Percentiles rank a stretch among this genome's conserved stretches.
Evolutionary conservation across 2,797 vertebrate genomes (phyloP).

Genomic region (Notolepis coatsorum): DNA sequence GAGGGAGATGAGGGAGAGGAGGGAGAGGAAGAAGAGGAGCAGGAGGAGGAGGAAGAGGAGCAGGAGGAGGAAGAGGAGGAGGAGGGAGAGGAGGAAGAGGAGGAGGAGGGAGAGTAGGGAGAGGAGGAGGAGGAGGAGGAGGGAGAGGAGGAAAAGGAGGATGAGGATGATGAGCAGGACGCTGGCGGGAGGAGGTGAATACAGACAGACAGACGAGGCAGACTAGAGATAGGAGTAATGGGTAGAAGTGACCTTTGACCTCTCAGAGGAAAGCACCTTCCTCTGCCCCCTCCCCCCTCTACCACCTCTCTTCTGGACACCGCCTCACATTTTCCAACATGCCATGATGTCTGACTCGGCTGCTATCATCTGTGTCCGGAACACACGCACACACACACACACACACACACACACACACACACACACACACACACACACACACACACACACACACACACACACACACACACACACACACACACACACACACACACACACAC

Average conservation of each 20-base stretch:
- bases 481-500: neutral
- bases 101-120: no score
- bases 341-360: slow-evolving; percentile 43
- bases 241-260: slow-evolving; percentile 70
- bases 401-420: neutral
- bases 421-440: neutral
- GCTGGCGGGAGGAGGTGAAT: no score
- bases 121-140: no score
- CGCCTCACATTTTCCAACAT: slow-evolving; percentile 71
- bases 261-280: slow-evolving; percentile 66
- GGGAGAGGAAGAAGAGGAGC: no score
- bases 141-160: no score
- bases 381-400: slow-evolving; percentile 6
- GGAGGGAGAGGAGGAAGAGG: no score
- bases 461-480: neutral
- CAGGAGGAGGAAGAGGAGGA: no score
- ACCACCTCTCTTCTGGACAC: slow-evolving; percentile 22
- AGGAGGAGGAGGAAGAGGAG: no score
- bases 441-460: slow-evolving; percentile 4
- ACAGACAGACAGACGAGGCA: slow-evolving; percentile 34
- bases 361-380: slow-evolving; percentile 47
- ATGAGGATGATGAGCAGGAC: no score
- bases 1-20: no score
- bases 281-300: slow-evolving; percentile 37
- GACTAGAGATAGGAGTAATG: slow-evolving; percentile 63